Evolutionary conservation across 2,797 vertebrate genomes (phyloP), one percentile per base, ranked within the genome.

Genomic region (Alfaro cultratus): DNA sequence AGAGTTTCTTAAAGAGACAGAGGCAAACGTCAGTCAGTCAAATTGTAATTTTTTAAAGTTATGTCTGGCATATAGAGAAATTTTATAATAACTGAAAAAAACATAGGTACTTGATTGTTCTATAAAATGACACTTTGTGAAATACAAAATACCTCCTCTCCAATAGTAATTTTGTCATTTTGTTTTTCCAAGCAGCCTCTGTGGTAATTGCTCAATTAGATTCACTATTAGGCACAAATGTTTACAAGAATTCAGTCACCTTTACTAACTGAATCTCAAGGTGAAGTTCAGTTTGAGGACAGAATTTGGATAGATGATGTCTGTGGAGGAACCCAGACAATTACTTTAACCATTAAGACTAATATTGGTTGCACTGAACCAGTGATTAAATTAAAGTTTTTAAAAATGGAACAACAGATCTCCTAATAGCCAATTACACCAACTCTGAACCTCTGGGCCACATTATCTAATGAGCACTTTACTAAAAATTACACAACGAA

Each of bases 371-470:
- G 90, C 89, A 87, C 82, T 75, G 85, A 81, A 85, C 62, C 82
- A 79, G 83, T 92, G 89, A 94, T 94, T 93, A 78, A 92, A 94
- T 93, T 88, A 94, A 94, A 92, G 91, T 78, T 88, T 70, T 64
- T n/a, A 18, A 62, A 57, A 62, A 36, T 91, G 83, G 86, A 84
- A 84, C 87, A 86, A 85, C 82, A 18, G 83, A 78, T 78, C 79
- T 84, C 83, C 92, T 82, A 88, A 92, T 89, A 90, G 88, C 89
- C 92, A 94, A 92, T 93, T 94, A 92, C 88, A 79, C 83, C 86
- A 90, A 87, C 83, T 80, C 82, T 77, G 82, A 92, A 88, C 86
- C 78, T 71, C 81, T 85, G 83, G 87, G 88, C 83, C 83, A 7
- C 91, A 88, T 93, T 90, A 91, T 84, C 90, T 92, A 93, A 94